Evolutionary conservation across 2,113 vertebrate genomes (phyloP).

Genomic region (Caloenas nicobarica): DNA sequence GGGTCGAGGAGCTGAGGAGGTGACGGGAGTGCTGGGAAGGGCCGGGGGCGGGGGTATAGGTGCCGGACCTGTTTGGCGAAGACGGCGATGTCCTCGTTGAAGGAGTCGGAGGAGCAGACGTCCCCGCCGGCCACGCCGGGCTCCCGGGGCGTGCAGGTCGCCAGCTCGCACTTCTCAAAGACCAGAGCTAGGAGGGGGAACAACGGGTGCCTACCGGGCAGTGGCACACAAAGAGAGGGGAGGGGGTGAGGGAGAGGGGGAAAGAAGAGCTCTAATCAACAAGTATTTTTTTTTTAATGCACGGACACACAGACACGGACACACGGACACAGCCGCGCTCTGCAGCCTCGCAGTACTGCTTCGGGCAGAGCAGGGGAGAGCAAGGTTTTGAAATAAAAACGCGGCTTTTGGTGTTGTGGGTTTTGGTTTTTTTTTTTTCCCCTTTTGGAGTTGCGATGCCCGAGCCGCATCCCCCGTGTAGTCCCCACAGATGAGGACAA

Average conservation of each 20-base stretch:
- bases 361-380: not conserved
- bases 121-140: constrained; percentile 93
- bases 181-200: constrained; percentile 98
- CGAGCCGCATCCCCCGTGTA: not conserved
- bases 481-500: not conserved
- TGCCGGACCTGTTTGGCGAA: constrained; percentile 90
- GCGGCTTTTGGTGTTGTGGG: not conserved
- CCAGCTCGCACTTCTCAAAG: constrained; percentile 99
- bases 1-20: not conserved
- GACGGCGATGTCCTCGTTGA: constrained; percentile 96
- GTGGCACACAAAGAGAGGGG: constrained; percentile 76
- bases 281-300: constrained; percentile 52
- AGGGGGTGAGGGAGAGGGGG: constrained; percentile 57
- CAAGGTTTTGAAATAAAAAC: not conserved
- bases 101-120: constrained; percentile 96
- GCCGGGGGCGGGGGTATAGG: not conserved
- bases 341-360: not conserved
- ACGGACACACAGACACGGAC: not conserved
- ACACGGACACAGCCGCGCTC: not conserved
- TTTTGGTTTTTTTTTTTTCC: not conserved
- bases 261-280: constrained; percentile 76
- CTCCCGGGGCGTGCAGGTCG: constrained; percentile 97
- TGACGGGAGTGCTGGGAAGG: not conserved
- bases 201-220: constrained; percentile 94
- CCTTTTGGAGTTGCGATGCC: not conserved